These are phyloP conservation scores for Erythrolamprus reginae DNA, from an alignment of 2,113 vertebrate genomes.

Conservation along the genomic window DNA sequence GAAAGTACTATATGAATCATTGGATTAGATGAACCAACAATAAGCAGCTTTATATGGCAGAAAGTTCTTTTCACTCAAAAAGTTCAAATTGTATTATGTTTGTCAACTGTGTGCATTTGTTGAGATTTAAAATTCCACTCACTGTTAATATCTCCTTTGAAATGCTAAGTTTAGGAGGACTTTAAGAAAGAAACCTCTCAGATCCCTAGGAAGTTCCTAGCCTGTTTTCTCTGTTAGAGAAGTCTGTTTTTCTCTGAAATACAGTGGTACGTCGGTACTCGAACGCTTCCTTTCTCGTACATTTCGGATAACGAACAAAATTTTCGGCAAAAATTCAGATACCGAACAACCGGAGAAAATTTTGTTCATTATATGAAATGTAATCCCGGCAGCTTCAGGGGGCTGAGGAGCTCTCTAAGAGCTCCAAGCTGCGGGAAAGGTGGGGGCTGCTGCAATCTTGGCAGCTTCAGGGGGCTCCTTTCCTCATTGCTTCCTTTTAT, in stretches of 20 bases:
- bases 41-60: background rate
- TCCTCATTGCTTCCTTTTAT: too few species aligned
- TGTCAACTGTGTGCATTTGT: background rate
- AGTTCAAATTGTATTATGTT: background rate
- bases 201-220: background rate
- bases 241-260: background rate
- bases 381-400: too few species aligned
- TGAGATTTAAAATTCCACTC: conserved; percentile 4
- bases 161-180: background rate
- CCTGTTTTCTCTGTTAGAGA: background rate
- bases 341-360: too few species aligned
- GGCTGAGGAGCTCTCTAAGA: too few species aligned
- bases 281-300: too few species aligned
- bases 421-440: too few species aligned
- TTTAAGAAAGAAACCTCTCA: background rate
- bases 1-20: background rate
- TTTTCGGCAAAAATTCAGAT: too few species aligned
- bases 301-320: too few species aligned
- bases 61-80: background rate
- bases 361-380: too few species aligned
- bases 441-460: too few species aligned
- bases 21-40: background rate
- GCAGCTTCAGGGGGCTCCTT: too few species aligned
- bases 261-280: too few species aligned
- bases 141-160: background rate